These are phyloP conservation scores for Ernsta delagoae DNA, from an alignment of 2,888 invertebrate species.

Conservation along the genomic window DNA sequence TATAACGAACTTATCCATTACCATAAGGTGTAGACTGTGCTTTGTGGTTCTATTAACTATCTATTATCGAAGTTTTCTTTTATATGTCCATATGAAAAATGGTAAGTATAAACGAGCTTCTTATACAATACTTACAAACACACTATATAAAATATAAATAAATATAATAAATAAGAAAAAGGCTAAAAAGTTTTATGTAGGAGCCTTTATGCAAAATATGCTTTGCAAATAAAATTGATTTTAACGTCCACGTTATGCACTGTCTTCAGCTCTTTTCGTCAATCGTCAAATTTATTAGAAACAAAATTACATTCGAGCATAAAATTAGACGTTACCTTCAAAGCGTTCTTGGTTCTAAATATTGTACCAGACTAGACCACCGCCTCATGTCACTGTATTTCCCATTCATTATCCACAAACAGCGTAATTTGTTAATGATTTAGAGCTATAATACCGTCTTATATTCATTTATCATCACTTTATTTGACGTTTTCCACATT, in stretches of 20 bases:
- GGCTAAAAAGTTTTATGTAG: no score
- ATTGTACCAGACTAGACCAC: not conserved
- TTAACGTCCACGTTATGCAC: no score
- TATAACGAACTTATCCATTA: not conserved
- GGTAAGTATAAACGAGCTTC: no score
- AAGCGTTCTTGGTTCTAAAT: slow-evolving; percentile 27
- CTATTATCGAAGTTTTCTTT: no score
- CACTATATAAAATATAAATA: no score
- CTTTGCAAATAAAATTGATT: no score
- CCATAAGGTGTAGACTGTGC: not conserved
- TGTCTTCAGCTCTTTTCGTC: not conserved
- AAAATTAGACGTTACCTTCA: slow-evolving; percentile 30
- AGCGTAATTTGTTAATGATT: slow-evolving; percentile 20
- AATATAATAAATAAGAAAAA: no score
- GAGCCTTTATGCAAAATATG: no score
- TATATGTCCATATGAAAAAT: no score
- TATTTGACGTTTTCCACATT: not conserved
- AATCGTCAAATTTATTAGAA: slow-evolving; percentile 16
- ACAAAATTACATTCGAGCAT: slow-evolving; percentile 22
- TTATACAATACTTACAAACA: no score
- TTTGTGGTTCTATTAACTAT: not conserved
- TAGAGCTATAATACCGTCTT: not conserved
- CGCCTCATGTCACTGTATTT: slow-evolving; percentile 6
- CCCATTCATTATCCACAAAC: slow-evolving; percentile 15
- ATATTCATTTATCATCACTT: slow-evolving; percentile 3